Percentiles rank a stretch among this genome's conserved stretches.
phyloP scores from a whole-genome alignment of 2,113 vertebrate species.

The Archocentrus centrarchus region DNA sequence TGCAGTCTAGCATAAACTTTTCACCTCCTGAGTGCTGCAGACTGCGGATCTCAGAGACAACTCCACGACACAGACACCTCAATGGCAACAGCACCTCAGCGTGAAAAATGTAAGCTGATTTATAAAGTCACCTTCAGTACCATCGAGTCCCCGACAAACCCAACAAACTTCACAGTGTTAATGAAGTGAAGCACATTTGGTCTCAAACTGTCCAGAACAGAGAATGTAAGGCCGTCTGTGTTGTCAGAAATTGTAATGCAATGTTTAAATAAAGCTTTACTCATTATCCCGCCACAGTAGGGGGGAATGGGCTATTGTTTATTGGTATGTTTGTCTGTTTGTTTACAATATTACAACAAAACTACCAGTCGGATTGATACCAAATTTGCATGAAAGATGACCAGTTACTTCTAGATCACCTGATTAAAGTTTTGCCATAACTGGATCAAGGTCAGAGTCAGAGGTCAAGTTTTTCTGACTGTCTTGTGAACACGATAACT shows the following conservation, averaged over 20 bases:
- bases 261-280: not conserved
- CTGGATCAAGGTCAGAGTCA: too few relatives aligned
- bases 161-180: not conserved
- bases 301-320: too few relatives aligned
- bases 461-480: too few relatives aligned
- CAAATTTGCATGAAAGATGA: too few relatives aligned
- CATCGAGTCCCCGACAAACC: slow-evolving; percentile 13
- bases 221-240: not conserved
- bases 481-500: too few relatives aligned
- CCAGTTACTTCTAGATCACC: too few relatives aligned
- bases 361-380: too few relatives aligned
- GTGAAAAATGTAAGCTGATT: slow-evolving; percentile 23
- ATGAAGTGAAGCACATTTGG: not conserved
- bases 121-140: slow-evolving; percentile 36
- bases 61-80: not conserved
- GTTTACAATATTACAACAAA: too few relatives aligned
- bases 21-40: not conserved
- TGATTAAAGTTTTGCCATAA: too few relatives aligned
- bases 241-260: not conserved
- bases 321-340: too few relatives aligned
- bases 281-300: too few relatives aligned
- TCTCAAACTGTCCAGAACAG: not conserved
- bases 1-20: not conserved
- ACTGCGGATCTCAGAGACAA: not conserved
- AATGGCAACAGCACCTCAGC: not conserved